These are phyloP conservation scores for Darevskia nairensis DNA, from an alignment of 2,797 vertebrate species.

Conservation along the genomic window DNA sequence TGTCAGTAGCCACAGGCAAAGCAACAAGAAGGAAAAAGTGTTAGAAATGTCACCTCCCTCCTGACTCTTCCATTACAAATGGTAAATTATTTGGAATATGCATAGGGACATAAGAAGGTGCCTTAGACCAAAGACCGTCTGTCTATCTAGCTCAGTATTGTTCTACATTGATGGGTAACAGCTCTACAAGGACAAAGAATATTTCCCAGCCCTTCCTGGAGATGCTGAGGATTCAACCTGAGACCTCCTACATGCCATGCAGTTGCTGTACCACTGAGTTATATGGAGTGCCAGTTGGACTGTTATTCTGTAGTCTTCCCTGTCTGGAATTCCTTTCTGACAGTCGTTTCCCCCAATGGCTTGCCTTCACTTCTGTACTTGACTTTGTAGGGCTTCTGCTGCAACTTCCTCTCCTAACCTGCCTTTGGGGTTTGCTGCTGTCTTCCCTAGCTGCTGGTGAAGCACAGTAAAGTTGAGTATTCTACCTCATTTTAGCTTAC, in stretches of 20 bases:
- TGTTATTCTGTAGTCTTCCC: not conserved
- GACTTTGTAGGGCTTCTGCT: not conserved
- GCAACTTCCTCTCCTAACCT: not conserved
- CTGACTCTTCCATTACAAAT: not conserved
- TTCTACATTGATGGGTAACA: too few relatives aligned
- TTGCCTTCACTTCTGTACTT: not conserved
- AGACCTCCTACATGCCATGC: too few relatives aligned
- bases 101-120: too few relatives aligned
- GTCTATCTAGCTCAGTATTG: too few relatives aligned
- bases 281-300: not conserved
- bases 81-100: not conserved
- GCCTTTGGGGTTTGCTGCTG: not conserved
- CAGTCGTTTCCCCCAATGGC: not conserved
- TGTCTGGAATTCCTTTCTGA: not conserved
- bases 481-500: not conserved
- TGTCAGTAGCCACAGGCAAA: not conserved
- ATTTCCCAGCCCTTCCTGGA: too few relatives aligned
- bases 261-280: too few relatives aligned
- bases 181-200: too few relatives aligned
- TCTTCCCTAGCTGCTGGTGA: not conserved
- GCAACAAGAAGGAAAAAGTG: not conserved
- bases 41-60: too few relatives aligned
- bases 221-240: too few relatives aligned
- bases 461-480: not conserved
- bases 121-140: too few relatives aligned